Evolutionary conservation across 2,113 vertebrate genomes (phyloP).

Genomic region (Acinonyx jubatus): DNA sequence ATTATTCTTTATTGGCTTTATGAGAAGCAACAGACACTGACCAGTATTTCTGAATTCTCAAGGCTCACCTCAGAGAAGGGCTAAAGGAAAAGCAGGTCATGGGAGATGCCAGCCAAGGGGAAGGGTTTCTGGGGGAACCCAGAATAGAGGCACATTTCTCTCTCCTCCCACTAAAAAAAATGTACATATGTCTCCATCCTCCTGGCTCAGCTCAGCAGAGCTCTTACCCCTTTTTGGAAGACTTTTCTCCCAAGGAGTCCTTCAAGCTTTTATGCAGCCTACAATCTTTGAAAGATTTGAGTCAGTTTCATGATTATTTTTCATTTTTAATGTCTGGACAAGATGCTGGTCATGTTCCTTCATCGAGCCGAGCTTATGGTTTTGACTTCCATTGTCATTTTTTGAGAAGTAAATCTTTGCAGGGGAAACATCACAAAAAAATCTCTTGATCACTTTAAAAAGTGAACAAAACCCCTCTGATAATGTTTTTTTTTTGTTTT

Average conservation of each 20-base stretch:
- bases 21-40: neutral
- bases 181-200: neutral
- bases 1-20: neutral
- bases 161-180: neutral
- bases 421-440: neutral
- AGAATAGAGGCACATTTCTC: neutral
- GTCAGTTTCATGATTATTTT: neutral
- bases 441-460: neutral
- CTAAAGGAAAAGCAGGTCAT: neutral
- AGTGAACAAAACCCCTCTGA: neutral
- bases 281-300: neutral
- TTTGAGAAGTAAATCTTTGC: neutral
- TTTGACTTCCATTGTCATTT: neutral
- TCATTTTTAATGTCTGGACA: neutral
- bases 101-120: neutral
- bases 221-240: neutral
- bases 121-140: neutral
- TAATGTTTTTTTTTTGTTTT: neutral
- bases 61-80: neutral
- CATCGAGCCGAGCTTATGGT: neutral
- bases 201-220: neutral
- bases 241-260: neutral
- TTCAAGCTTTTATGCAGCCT: neutral
- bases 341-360: neutral
- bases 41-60: neutral